These are phyloP conservation scores for Numida meleagris DNA, from an alignment of 2,113 vertebrate genomes.

Conservation along the genomic window DNA sequence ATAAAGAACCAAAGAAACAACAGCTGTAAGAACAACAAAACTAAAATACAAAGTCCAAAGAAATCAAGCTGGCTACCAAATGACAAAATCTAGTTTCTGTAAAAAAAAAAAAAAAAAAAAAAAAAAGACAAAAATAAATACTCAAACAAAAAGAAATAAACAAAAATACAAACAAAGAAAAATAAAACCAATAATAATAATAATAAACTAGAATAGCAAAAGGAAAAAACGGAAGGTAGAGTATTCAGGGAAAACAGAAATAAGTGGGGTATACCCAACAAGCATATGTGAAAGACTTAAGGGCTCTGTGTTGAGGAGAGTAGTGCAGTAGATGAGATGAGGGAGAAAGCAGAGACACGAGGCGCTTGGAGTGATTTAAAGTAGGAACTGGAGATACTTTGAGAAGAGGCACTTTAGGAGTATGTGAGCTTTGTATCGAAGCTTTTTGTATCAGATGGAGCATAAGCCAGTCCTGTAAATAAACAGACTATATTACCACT, in stretches of 20 bases:
- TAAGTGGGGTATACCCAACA: not conserved
- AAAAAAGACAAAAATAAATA: no score
- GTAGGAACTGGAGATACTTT: not conserved
- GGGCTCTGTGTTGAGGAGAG: not conserved
- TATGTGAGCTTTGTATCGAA: not conserved
- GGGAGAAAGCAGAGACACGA: not conserved
- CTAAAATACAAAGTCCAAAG: not conserved
- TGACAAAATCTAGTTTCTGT: no score
- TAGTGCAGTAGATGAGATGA: not conserved
- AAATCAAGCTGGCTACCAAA: not conserved
- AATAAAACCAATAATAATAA: not conserved
- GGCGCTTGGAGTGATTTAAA: not conserved
- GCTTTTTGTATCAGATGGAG: not conserved
- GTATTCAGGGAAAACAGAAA: not conserved
- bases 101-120: not conserved
- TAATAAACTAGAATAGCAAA: not conserved
- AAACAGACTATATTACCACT: not conserved
- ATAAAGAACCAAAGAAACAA: not conserved
- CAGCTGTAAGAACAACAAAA: not conserved
- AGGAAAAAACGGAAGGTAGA: not conserved
- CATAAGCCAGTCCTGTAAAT: not conserved
- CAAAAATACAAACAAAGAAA: no score
- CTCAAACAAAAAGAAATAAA: no score
- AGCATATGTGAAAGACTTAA: not conserved
- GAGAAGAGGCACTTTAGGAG: not conserved